Base-by-base conservation (phyloP, 2,113 vertebrate genomes). In the Oryzias curvinotus region DNA sequence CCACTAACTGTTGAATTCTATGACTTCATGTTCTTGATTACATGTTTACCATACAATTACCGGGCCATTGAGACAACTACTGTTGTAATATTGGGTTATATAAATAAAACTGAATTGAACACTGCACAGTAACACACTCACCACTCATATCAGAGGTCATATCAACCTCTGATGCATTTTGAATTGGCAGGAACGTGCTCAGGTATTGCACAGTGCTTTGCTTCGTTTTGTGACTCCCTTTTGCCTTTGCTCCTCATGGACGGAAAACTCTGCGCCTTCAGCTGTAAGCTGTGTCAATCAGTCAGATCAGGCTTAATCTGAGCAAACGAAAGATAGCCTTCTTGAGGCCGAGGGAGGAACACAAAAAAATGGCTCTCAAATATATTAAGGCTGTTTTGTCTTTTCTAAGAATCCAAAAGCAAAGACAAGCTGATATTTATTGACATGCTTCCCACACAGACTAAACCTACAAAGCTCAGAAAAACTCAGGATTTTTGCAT, bases 261-360 rank as follows among this genome's bases (percentile, higher is more conserved):
- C 72, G 75, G 65, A 71, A 81, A 88, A 83, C 79, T 84, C 74
- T 71, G 75, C 63, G 73, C 77, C 81, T 88, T 86, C 75, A 71
- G 49, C 62, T 68, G 63, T 84, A 85, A 84, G 80, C 83, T 85
- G 80, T 83, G 78, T 84, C 85, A 84, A 84, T 85, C 83, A 88
- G 81, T 88, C 81, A 84, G 75, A 64, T 53, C 13, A 56, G 70
- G 67, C 75, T 80, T 85, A 87, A 87, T 85, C 83, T 85, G 77
- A 65, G 52, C 61, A 43, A 75, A 62, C 57, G 54, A 82, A 68
- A 70, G 65, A 64, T 62, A 60, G 78, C 57, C 65, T 65, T 70
- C 55, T 75, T 28, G 52, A 60, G 71, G 71, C 69, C 50, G 53
- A 60, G 52, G 71, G n/a, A 63, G 50, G 50, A 52, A 44, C 36